Evolutionary conservation across 2,113 vertebrate genomes (phyloP).

Genomic region (Myrmecobius fasciatus): DNA sequence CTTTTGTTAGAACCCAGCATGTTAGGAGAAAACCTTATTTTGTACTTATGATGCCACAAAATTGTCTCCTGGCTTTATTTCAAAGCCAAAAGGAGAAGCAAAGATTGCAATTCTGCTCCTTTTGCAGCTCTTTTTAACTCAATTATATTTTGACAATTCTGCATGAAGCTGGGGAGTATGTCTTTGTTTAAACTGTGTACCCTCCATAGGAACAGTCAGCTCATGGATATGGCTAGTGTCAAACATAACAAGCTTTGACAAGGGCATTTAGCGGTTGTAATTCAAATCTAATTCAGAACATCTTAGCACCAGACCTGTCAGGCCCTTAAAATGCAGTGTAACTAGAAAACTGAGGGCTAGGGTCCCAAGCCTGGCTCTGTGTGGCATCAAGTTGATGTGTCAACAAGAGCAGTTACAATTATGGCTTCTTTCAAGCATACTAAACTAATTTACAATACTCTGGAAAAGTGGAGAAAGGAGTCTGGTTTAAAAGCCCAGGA

Average conservation of each 20-base stretch:
- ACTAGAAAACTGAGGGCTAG: constrained; percentile 86
- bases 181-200: constrained; percentile 94
- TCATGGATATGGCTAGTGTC: constrained; percentile 94
- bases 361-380: constrained; percentile 90
- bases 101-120: constrained; percentile 84
- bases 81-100: constrained; percentile 83
- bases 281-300: constrained; percentile 99
- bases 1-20: constrained; percentile 52
- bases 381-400: constrained; percentile 95
- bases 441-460: constrained; percentile 91
- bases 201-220: constrained; percentile 90
- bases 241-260: constrained; percentile 97
- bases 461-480: constrained; percentile 85
- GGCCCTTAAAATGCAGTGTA: constrained; percentile 93
- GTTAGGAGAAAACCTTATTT: constrained; percentile 76
- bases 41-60: constrained; percentile 78
- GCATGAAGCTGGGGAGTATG: constrained; percentile 91
- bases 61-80: constrained; percentile 88
- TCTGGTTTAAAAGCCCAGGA: constrained; percentile 75
- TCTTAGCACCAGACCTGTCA: constrained; percentile 99
- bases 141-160: constrained; percentile 94
- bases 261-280: constrained; percentile 99
- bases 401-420: constrained; percentile 93
- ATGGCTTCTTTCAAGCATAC: constrained; percentile 90
- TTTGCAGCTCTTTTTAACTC: constrained; percentile 89